A percentile compares a stretch with the other conserved stretches of the same genome.
Conservation (phyloP, 2,113 vertebrate genomes). For the Arvicanthis niloticus region DNA sequence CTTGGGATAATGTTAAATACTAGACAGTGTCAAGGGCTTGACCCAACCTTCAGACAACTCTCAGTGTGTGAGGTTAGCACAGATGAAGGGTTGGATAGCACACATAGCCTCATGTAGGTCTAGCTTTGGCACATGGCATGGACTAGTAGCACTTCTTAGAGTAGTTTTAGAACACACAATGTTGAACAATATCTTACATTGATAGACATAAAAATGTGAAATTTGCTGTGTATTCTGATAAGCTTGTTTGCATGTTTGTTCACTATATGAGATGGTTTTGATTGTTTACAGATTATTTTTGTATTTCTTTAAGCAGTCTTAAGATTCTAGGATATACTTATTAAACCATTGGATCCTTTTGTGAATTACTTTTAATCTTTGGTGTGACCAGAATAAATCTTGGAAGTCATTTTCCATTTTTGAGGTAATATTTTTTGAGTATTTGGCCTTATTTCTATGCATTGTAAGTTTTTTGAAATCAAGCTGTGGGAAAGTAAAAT, state of each 20-base stretch:
- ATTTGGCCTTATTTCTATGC: background rate
- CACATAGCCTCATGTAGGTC: background rate
- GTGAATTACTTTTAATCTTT: slow-evolving; percentile 32
- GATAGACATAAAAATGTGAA: background rate
- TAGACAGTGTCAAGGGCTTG: background rate
- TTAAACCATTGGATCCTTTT: slow-evolving; percentile 33
- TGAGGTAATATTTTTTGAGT: slow-evolving; percentile 23
- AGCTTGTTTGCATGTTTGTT: background rate
- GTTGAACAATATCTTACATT: background rate
- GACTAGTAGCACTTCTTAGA: background rate
- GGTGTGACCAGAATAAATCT: background rate
- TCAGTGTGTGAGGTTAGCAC: slow-evolving; percentile 18
- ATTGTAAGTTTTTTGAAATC: slow-evolving; percentile 10
- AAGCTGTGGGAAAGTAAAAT: background rate
- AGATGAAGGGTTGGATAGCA: background rate
- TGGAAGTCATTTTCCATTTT: slow-evolving; percentile 30
- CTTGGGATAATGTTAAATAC: background rate
- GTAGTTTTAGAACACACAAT: slow-evolving; percentile 4
- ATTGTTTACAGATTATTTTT: slow-evolving; percentile 50
- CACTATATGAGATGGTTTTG: background rate
- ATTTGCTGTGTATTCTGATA: background rate
- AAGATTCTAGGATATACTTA: slow-evolving; percentile 31
- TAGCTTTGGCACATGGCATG: background rate
- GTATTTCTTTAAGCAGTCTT: slow-evolving; percentile 36
- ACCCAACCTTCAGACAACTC: background rate